A percentile compares a stretch with the other conserved stretches of the same genome.
These are phyloP conservation scores for Caenorhabditis virilis DNA, from an alignment of 2,888 invertebrate species.

Conservation along the genomic window DNA sequence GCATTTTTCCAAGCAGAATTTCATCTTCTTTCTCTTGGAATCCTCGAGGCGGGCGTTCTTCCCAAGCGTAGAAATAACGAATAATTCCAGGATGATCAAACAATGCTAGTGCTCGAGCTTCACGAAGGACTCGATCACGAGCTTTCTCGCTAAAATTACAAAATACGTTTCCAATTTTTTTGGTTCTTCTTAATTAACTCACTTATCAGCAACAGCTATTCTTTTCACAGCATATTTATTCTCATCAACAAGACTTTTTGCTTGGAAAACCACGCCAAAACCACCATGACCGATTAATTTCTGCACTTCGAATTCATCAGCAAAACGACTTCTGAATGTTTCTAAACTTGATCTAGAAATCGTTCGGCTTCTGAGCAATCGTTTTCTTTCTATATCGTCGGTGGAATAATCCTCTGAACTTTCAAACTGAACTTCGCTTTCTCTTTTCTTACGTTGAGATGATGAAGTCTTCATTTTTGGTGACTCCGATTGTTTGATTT, in stretches of 20 bases:
- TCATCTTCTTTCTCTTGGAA: slow-evolving; percentile 76
- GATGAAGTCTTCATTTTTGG: no score
- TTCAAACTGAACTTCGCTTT: no score
- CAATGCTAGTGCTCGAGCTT: slow-evolving; percentile 91
- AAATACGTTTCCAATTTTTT: background rate
- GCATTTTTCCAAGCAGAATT: slow-evolving; percentile 25
- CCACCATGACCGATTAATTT: slow-evolving; percentile 77
- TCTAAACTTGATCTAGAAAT: slow-evolving; percentile 26
- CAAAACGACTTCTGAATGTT: slow-evolving; percentile 44
- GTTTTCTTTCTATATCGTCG: slow-evolving; percentile 10
- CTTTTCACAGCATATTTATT: slow-evolving; percentile 92
- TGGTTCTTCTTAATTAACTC: slow-evolving; percentile 2
- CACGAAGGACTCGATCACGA: slow-evolving; percentile 86
- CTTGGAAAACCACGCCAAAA: slow-evolving; percentile 94
- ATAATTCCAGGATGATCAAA: slow-evolving; percentile 94
- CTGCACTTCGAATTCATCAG: slow-evolving; percentile 68
- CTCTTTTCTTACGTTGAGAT: no score
- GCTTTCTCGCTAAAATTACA: slow-evolving; percentile 76
- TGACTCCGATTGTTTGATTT: no score
- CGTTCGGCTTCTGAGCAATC: slow-evolving; percentile 8
- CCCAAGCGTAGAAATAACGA: slow-evolving; percentile 91
- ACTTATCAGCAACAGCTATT: slow-evolving; percentile 80
- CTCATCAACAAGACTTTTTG: slow-evolving; percentile 89
- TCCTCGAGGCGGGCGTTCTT: slow-evolving; percentile 80
- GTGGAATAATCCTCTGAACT: slow-evolving; percentile 12